Percentiles rank a stretch among this genome's conserved stretches.
Evolutionary conservation across 2,113 vertebrate genomes (phyloP).

Genomic region (Brachypodius melanocephalos): DNA sequence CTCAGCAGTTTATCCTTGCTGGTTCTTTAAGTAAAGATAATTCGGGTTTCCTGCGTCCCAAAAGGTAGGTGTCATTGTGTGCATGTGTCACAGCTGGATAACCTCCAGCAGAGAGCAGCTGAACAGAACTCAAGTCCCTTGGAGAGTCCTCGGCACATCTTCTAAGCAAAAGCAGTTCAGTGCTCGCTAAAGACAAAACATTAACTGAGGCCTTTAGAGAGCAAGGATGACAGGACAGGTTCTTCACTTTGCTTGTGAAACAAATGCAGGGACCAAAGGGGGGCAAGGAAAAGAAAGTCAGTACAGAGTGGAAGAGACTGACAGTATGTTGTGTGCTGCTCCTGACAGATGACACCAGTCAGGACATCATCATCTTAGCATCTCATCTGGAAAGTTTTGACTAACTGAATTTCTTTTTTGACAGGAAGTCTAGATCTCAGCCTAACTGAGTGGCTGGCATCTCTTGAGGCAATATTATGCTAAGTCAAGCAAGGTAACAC

Average conservation of each 20-base stretch:
- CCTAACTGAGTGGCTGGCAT: background rate
- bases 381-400: conserved; percentile 37
- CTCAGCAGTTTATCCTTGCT: background rate
- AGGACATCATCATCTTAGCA: background rate
- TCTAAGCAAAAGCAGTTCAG: background rate
- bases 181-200: background rate
- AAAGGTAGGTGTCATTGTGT: background rate
- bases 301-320: background rate
- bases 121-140: background rate
- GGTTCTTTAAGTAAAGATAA: background rate
- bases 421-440: conserved; percentile 5
- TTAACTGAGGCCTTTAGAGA: background rate
- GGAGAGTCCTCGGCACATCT: background rate
- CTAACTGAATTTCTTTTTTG: background rate
- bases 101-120: background rate
- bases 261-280: background rate
- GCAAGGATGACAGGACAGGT: background rate
- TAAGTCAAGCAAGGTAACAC: background rate
- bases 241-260: background rate
- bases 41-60: background rate
- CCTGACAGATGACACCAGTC: background rate
- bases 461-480: background rate
- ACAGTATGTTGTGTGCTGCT: background rate
- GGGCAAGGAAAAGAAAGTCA: background rate
- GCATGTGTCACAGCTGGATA: background rate